These are phyloP conservation scores for Macaria notata DNA, from an alignment of 2,888 invertebrate genomes.

Conservation along the genomic window DNA sequence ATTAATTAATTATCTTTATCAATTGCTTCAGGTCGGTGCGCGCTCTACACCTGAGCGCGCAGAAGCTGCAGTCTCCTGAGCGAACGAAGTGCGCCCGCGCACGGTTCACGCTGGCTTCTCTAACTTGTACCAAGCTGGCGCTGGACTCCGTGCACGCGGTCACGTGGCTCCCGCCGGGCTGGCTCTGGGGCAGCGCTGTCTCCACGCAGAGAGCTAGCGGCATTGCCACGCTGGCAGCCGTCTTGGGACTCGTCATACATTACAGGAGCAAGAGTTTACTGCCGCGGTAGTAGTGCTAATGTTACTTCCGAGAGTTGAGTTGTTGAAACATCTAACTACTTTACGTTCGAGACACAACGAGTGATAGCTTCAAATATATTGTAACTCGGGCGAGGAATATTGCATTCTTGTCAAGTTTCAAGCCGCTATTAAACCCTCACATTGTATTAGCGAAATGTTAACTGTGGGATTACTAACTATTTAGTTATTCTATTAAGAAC, in stretches of 20 bases:
- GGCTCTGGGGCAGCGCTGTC: conserved; percentile 90
- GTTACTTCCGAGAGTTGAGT: too few relatives aligned
- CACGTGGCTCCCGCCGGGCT: conserved; percentile 89
- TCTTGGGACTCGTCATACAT: conserved; percentile 60
- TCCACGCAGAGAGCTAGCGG: conserved; percentile 50
- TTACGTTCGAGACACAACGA: too few relatives aligned
- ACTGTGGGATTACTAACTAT: too few relatives aligned
- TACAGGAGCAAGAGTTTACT: conserved; percentile 58
- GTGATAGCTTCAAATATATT: too few relatives aligned
- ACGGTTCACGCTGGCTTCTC: conserved; percentile 59
- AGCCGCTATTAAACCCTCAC: too few relatives aligned
- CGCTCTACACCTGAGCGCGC: conserved; percentile 51
- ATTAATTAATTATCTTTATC: too few relatives aligned
- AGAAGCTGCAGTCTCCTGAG: conserved; percentile 45
- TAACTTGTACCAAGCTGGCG: conserved; percentile 62
- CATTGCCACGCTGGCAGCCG: conserved; percentile 58
- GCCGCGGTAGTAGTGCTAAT: conserved; percentile 29
- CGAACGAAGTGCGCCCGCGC: conserved; percentile 60
- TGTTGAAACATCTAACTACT: too few relatives aligned
- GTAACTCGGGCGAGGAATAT: too few relatives aligned
- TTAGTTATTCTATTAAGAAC: too few relatives aligned
- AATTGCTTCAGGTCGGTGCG: conserved; percentile 63
- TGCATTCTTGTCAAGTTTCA: too few relatives aligned
- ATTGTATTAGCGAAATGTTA: too few relatives aligned
- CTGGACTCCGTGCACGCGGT: conserved; percentile 90